Evolutionary conservation across 2,113 vertebrate species (phyloP).

Genomic region (Meles meles): DNA sequence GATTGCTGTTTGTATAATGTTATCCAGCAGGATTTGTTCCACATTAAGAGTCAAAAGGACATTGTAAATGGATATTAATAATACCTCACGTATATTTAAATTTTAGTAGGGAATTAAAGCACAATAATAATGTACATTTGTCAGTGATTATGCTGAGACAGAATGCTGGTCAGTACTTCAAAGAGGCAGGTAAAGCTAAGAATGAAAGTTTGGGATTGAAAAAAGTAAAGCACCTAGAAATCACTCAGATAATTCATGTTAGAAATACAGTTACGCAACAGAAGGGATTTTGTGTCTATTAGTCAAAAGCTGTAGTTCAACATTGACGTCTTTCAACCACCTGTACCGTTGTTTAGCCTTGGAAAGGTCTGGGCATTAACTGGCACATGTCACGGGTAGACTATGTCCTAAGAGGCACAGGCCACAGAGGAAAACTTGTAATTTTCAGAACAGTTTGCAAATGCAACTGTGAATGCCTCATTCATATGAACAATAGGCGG

Average conservation of each 20-base stretch:
- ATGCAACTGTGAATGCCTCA: neutral
- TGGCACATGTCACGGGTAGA: neutral
- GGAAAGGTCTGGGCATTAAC: neutral
- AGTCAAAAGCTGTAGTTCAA: constrained; percentile 15
- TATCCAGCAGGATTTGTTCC: constrained; percentile 38
- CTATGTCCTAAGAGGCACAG: neutral
- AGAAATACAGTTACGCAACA: neutral
- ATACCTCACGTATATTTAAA: constrained; percentile 24
- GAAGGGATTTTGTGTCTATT: neutral
- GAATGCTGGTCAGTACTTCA: constrained; percentile 5
- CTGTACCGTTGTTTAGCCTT: neutral
- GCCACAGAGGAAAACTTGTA: constrained; percentile 6
- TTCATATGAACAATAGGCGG: neutral
- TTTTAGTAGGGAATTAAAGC: constrained; percentile 37
- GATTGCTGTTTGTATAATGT: neutral
- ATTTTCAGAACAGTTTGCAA: constrained; percentile 36
- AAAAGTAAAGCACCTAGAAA: neutral
- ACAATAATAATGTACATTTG: neutral
- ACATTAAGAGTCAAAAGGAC: constrained; percentile 40
- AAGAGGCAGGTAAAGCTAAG: constrained; percentile 31
- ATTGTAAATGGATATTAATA: constrained; percentile 28
- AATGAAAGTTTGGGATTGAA: neutral
- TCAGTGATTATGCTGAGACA: neutral
- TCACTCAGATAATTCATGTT: constrained; percentile 31
- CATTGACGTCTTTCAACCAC: neutral